Evolutionary conservation across 2,113 vertebrate genomes (phyloP).

Genomic region (Anoura caudifer): DNA sequence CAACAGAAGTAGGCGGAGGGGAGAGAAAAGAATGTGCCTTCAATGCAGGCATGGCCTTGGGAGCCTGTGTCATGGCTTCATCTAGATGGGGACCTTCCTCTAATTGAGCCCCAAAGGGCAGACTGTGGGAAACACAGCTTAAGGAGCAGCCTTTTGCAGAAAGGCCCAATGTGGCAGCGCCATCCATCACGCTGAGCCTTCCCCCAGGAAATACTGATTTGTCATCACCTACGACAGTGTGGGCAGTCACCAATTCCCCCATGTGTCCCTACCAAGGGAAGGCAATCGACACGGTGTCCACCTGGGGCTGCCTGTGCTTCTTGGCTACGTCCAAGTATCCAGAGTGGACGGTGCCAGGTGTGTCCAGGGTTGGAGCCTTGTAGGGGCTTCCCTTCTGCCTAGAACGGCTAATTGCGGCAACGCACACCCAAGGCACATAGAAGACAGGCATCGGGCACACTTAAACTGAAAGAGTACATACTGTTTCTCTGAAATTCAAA

Average conservation of each 20-base stretch:
- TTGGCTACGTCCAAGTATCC: neutral
- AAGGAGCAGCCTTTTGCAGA: neutral
- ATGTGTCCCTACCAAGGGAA: neutral
- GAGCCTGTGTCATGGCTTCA: accelerated
- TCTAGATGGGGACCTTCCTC: neutral
- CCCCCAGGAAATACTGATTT: neutral
- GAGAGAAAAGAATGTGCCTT: accelerated
- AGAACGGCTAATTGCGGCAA: neutral
- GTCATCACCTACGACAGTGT: neutral
- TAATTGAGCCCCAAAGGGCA: neutral
- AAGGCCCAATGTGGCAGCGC: accelerated
- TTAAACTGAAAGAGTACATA: neutral
- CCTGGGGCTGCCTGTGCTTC: neutral
- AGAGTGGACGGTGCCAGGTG: neutral
- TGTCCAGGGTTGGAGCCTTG: neutral
- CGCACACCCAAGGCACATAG: neutral
- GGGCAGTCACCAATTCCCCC: neutral
- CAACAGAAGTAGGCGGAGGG: neutral
- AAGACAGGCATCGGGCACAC: accelerated
- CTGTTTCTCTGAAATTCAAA: neutral
- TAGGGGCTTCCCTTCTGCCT: neutral
- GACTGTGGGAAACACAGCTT: neutral
- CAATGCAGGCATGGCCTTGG: accelerated
- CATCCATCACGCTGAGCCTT: neutral
- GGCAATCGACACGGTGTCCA: accelerated